Conservation (phyloP, 2,888 invertebrate genomes). For the Cheilosia scutellata region DNA sequence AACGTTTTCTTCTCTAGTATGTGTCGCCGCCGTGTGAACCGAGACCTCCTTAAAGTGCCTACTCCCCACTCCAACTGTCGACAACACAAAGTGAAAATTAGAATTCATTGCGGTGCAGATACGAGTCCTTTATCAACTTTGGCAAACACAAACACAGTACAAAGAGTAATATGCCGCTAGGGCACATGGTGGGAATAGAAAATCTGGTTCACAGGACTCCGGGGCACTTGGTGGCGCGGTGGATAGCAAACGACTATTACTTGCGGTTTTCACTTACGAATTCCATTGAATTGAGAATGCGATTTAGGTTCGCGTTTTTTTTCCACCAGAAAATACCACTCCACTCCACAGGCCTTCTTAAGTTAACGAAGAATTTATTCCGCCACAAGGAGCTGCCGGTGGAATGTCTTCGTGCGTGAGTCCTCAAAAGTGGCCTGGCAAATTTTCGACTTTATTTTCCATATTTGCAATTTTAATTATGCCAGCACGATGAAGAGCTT, state of each 20-base stretch:
- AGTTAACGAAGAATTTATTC: constrained; percentile 43
- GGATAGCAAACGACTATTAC: constrained; percentile 5
- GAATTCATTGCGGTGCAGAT: constrained; percentile 49
- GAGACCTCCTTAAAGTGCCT: background rate
- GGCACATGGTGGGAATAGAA: constrained; percentile 25
- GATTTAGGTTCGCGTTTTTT: background rate
- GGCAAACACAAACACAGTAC: constrained; percentile 7
- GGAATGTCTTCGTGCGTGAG: background rate
- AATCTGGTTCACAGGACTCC: constrained; percentile 10
- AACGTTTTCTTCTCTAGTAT: constrained; percentile 1
- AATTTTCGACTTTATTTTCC: background rate
- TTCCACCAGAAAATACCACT: too few relatives aligned
- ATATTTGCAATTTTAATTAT: constrained; percentile 56
- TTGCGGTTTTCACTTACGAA: constrained; percentile 27
- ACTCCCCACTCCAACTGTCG: background rate
- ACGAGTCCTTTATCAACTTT: constrained; percentile 52
- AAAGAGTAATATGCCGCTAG: constrained; percentile 6
- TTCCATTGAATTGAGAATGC: constrained; percentile 38
- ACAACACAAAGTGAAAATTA: constrained; percentile 53
- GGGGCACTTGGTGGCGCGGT: too few relatives aligned
- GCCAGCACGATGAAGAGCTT: constrained; percentile 22
- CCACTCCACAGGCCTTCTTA: background rate
- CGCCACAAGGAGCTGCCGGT: background rate
- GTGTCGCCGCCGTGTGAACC: background rate
- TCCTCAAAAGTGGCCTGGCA: background rate